phyloP scores from a whole-genome alignment of 1,140 invertebrate species.

The Proales similis region DNA sequence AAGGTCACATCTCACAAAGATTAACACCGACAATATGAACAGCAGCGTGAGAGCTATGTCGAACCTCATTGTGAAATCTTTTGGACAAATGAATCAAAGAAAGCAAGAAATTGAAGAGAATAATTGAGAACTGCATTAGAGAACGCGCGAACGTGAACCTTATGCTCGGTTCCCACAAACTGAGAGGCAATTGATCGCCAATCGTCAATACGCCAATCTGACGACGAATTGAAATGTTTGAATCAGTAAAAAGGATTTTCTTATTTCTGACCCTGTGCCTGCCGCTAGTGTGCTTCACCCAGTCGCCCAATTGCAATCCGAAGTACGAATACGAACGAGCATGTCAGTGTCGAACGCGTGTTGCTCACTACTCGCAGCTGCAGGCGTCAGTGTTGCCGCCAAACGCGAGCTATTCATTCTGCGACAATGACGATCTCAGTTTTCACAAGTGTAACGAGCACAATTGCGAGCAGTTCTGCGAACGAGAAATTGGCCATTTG shows the following conservation, averaged over 20 bases:
- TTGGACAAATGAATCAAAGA: too few species aligned
- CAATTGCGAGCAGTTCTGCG: slow-evolving; percentile 6
- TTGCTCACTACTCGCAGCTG: not conserved
- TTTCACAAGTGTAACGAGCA: slow-evolving; percentile 2
- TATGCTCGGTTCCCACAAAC: too few species aligned
- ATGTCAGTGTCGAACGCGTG: not conserved
- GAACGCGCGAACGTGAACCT: too few species aligned
- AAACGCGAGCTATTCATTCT: not conserved
- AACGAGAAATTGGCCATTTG: not conserved
- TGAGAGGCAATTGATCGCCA: too few species aligned
- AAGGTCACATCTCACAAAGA: too few species aligned
- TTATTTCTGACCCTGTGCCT: not conserved
- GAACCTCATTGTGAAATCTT: too few species aligned
- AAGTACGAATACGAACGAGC: slow-evolving; percentile 20
- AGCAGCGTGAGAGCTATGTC: too few species aligned
- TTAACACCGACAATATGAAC: too few species aligned
- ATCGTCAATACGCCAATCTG: too few species aligned
- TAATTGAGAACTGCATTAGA: too few species aligned
- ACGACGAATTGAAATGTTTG: too few species aligned
- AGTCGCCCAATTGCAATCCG: not conserved
- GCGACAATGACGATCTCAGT: slow-evolving; percentile 24
- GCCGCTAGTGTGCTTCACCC: not conserved
- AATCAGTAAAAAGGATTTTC: not conserved
- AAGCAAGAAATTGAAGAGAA: too few species aligned
- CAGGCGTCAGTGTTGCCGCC: not conserved